Base-by-base conservation (phyloP, 2,797 vertebrate species). In the Hapalemur alaotrensis region DNA sequence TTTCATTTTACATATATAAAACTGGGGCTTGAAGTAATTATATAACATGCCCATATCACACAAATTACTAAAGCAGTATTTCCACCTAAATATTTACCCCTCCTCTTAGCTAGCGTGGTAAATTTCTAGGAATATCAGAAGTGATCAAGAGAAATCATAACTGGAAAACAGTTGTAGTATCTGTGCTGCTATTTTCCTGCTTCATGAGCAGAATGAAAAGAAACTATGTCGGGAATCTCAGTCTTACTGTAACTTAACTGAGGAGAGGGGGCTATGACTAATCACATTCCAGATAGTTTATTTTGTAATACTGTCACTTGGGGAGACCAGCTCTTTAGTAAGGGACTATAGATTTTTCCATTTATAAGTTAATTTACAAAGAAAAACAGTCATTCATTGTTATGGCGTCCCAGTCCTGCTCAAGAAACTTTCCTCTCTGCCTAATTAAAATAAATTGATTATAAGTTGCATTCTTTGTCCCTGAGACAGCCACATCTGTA, bases 371-470 rank as follows among this genome's bases (percentile, higher is more conserved):
- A 90, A 93, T 57, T 85, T 79, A n/a, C n/a, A 67, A 73, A 95
- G 35, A 79, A 84, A 93, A 91, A 80, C 43, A 82, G 17, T 82
- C 35, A 96, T 41, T 75, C 54, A 72, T 38, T 88, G 7, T 75
- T 67, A 86, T 14, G 11, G n/a, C 69, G 1, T 78, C 65, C 43
- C 89, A 72, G 15, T 73, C 61, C 41, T 50, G 30, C 59, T 89
- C 35, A 48, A 65, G n/a, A 95, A 95, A 63, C 18, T 52, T 88
- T 78, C 35, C 32, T 70, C 9, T 93, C 59, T 80, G 38, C 18
- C 57, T 96, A 72, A 96, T 95, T 96, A 89, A 95, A 96, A 70
- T 86, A 91, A 91, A 90, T 67, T 70, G 23, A 22, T 91, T 10
- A 17, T 63, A 80, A 76, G 41, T 52, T 82, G 30, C 15, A 79